phyloP scores from a whole-genome alignment of 2,888 invertebrate species.

The Drosophila nr. medialis region DNA sequence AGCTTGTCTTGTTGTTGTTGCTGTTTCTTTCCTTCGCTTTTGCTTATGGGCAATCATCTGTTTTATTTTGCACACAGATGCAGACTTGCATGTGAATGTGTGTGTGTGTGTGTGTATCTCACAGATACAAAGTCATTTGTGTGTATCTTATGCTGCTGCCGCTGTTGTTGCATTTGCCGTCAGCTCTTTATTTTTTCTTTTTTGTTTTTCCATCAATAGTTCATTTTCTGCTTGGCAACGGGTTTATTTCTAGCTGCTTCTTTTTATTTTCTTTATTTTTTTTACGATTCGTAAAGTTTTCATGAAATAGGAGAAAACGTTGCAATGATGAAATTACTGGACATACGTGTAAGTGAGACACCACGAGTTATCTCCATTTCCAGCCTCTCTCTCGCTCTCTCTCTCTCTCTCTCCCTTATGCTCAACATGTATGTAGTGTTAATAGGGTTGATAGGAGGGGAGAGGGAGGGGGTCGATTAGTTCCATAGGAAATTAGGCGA shows the following conservation, averaged over 20 bases:
- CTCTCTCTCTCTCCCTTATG: not conserved
- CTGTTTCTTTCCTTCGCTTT: slow-evolving; percentile 54
- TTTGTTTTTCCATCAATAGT: slow-evolving; percentile 72
- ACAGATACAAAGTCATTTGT: slow-evolving; percentile 62
- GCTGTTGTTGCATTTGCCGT: slow-evolving; percentile 71
- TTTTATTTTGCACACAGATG: slow-evolving; percentile 71
- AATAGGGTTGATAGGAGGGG: not conserved
- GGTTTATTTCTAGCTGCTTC: slow-evolving; percentile 51
- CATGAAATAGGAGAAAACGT: slow-evolving; percentile 74
- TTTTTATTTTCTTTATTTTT: slow-evolving; percentile 36
- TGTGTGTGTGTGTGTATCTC: slow-evolving; percentile 23
- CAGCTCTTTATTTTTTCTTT: slow-evolving; percentile 56
- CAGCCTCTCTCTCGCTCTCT: slow-evolving; percentile 4
- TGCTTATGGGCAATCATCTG: slow-evolving; percentile 80
- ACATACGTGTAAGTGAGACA: slow-evolving; percentile 48
- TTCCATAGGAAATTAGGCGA: slow-evolving; percentile 62
- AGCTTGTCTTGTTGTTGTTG: slow-evolving; percentile 37
- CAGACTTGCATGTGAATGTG: slow-evolving; percentile 27
- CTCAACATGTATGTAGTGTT: not conserved
- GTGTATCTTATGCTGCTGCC: slow-evolving; percentile 66
- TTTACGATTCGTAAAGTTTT: slow-evolving; percentile 60
- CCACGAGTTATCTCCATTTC: slow-evolving; percentile 17
- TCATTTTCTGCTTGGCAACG: slow-evolving; percentile 78
- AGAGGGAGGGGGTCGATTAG: slow-evolving; percentile 27
- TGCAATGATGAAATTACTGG: slow-evolving; percentile 78